phyloP scores from a whole-genome alignment of 2,113 vertebrate species.

The Datnioides undecimradiatus region DNA sequence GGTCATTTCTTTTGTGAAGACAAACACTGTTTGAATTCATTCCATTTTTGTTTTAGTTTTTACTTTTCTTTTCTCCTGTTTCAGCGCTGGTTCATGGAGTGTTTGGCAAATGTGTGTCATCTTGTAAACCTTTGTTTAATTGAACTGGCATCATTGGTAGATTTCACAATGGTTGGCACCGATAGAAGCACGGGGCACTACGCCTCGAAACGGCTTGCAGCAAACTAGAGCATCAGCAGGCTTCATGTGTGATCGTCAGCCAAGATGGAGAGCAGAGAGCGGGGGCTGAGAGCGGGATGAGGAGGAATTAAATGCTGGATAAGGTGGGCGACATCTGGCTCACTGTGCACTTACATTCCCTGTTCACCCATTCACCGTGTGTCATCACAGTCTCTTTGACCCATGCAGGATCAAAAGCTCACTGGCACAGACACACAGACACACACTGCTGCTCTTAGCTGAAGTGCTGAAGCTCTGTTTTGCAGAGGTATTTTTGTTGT shows the following conservation, averaged over 20 bases:
- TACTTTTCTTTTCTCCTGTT: neutral
- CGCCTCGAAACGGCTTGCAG: neutral
- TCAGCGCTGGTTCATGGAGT: neutral
- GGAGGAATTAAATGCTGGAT: slow-evolving; percentile 26
- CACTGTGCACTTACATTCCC: slow-evolving; percentile 7
- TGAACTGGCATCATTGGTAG: slow-evolving; percentile 17
- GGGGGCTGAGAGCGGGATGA: slow-evolving; percentile 14
- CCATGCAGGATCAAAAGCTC: neutral
- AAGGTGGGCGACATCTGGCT: slow-evolving; percentile 41
- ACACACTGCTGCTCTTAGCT: neutral
- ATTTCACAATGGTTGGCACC: slow-evolving; percentile 21
- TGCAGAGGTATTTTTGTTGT: slow-evolving; percentile 23
- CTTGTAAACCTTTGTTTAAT: slow-evolving; percentile 30
- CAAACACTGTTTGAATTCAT: neutral
- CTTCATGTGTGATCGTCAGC: slow-evolving; percentile 10
- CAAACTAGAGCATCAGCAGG: neutral
- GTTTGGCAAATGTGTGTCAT: slow-evolving; percentile 19
- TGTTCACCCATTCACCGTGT: slow-evolving; percentile 9
- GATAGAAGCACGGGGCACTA: slow-evolving; percentile 3
- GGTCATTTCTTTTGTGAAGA: neutral
- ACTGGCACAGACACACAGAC: neutral
- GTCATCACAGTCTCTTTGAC: slow-evolving; percentile 15
- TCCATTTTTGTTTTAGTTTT: neutral
- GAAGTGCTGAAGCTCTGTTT: slow-evolving; percentile 22
- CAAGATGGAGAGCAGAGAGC: slow-evolving; percentile 15